A percentile compares a stretch with the other conserved stretches of the same genome.
Conservation (phyloP, 1,140 invertebrate genomes). For the Diprion similis region DNA sequence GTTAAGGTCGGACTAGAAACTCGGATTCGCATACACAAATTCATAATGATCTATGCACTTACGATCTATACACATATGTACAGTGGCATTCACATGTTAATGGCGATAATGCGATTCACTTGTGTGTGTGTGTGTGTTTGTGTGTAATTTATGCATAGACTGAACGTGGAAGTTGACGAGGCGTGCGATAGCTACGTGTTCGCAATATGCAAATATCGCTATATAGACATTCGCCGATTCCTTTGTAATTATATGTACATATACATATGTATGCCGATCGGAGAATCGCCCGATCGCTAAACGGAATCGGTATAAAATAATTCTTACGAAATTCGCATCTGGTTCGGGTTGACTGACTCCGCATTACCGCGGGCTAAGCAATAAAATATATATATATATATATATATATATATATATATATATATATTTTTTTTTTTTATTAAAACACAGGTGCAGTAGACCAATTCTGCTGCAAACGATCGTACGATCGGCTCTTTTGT, state of each 20-base stretch:
- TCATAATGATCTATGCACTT: neutral
- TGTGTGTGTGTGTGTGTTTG: neutral
- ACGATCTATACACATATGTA: neutral
- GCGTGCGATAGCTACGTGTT: neutral
- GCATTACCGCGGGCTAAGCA: neutral
- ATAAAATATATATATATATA: neutral
- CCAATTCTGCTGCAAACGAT: too few relatives aligned
- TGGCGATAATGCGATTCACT: neutral
- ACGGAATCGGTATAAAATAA: too few relatives aligned
- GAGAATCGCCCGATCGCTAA: neutral
- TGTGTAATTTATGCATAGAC: neutral
- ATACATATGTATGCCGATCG: neutral
- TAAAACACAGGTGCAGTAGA: neutral
- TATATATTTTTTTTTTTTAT: neutral
- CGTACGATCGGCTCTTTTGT: too few relatives aligned
- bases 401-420: neutral
- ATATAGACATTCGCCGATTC: neutral
- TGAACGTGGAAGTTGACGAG: neutral
- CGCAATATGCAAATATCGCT: neutral
- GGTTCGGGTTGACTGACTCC: conserved; percentile 4
- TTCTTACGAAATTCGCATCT: neutral
- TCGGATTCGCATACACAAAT: neutral
- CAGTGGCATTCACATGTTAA: too few relatives aligned
- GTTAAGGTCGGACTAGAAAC: neutral
- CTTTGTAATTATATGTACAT: neutral